Conservation (phyloP, 2,113 vertebrate species). For the Aspiorhynchus laticeps region DNA sequence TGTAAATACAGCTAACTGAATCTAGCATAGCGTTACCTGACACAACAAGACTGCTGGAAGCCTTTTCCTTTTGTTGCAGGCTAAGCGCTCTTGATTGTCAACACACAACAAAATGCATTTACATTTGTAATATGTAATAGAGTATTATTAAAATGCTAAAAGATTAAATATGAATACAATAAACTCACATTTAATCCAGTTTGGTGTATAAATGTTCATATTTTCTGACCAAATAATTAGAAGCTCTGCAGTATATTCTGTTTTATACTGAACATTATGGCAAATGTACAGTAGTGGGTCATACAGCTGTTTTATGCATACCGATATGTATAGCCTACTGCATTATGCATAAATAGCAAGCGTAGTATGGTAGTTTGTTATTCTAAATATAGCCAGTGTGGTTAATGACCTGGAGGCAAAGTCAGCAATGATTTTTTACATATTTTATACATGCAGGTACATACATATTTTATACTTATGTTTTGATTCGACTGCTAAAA, state of each 20-base stretch:
- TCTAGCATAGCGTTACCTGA: neutral
- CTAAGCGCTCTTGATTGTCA: neutral
- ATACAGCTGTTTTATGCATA: conserved; percentile 26
- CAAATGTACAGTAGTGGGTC: neutral
- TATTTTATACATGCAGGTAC: neutral
- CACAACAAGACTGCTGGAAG: neutral
- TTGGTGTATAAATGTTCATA: neutral
- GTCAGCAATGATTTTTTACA: neutral
- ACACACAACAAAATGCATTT: neutral
- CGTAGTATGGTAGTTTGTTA: neutral
- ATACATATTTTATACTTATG: neutral
- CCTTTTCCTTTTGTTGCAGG: neutral
- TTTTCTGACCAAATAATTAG: neutral
- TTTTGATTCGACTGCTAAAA: neutral
- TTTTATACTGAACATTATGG: neutral
- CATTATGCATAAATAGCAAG: neutral
- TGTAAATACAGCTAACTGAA: neutral
- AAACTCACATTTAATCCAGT: neutral
- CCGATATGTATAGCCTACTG: neutral
- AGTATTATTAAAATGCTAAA: neutral
- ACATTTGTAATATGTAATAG: neutral
- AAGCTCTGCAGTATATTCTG: neutral
- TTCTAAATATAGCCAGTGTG: neutral
- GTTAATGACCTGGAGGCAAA: neutral
- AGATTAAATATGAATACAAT: neutral